Conservation (phyloP, 2,797 vertebrate species). For the Lithobates pipiens region DNA sequence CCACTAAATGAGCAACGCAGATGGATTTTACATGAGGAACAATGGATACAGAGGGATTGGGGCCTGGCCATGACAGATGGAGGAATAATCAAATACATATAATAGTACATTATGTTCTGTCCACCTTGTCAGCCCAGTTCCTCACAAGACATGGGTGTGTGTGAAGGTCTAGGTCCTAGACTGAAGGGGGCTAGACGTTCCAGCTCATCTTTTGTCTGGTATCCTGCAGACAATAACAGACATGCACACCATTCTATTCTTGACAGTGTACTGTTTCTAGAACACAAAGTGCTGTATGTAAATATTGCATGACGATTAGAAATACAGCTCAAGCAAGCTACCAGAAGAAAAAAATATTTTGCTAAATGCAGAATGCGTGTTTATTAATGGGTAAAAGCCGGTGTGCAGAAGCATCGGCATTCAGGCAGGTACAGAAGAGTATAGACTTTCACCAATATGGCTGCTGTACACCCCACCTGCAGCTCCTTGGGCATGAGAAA, state of each 20-base stretch:
- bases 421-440: too few relatives aligned
- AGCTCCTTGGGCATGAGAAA: too few relatives aligned
- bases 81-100: not conserved
- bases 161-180: not conserved
- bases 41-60: not conserved
- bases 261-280: not conserved
- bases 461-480: too few relatives aligned
- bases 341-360: not conserved
- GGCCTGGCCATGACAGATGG: not conserved
- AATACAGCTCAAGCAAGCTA: not conserved
- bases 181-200: not conserved
- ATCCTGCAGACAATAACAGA: constrained; percentile 17
- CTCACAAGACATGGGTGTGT: constrained; percentile 36
- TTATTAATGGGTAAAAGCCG: too few relatives aligned
- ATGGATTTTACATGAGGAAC: not conserved
- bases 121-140: not conserved
- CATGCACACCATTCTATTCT: not conserved
- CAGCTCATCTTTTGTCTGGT: not conserved
- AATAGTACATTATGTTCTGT: not conserved
- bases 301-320: not conserved
- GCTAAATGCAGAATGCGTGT: too few relatives aligned
- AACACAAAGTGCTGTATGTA: not conserved
- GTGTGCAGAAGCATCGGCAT: too few relatives aligned
- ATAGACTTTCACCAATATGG: too few relatives aligned
- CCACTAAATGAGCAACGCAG: not conserved